Percentiles rank a stretch among this genome's conserved stretches.
These are phyloP conservation scores for Sterrhoptilus dennistouni DNA, from an alignment of 2,113 vertebrate genomes.

Conservation along the genomic window DNA sequence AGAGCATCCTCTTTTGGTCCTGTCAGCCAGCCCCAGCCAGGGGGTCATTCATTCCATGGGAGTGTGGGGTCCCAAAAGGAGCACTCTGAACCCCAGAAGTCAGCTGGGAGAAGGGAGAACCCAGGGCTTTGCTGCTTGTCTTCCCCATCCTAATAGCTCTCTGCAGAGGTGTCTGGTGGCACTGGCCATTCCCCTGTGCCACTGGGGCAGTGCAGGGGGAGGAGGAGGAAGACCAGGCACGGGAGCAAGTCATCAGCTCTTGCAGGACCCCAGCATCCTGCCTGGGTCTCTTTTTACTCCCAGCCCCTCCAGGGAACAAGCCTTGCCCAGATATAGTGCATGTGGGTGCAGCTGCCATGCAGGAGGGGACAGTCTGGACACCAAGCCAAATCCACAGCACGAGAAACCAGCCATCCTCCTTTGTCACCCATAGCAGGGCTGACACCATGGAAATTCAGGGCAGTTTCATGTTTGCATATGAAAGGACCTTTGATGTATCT, in stretches of 20 bases:
- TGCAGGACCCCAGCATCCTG: neutral
- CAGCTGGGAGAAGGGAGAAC: neutral
- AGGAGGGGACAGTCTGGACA: fast-evolving
- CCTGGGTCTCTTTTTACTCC: neutral
- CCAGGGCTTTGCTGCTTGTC: neutral
- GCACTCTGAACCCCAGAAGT: neutral
- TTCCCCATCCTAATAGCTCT: neutral
- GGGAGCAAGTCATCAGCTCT: neutral
- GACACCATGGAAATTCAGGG: neutral
- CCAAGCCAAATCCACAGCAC: neutral
- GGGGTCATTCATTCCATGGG: neutral
- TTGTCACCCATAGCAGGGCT: fast-evolving
- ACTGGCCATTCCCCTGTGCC: neutral
- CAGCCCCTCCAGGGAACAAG: neutral
- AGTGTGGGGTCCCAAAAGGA: neutral
- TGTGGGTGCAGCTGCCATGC: fast-evolving
- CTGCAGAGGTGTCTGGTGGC: neutral
- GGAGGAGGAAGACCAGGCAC: neutral
- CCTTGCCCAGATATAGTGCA: neutral
- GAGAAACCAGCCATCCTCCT: neutral
- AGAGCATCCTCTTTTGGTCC: neutral
- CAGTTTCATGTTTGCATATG: neutral
- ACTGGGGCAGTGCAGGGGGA: neutral
- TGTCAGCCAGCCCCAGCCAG: neutral
- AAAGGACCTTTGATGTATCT: fast-evolving